Evolutionary conservation across 2,113 vertebrate genomes (phyloP).

Genomic region (Symphodus melops): DNA sequence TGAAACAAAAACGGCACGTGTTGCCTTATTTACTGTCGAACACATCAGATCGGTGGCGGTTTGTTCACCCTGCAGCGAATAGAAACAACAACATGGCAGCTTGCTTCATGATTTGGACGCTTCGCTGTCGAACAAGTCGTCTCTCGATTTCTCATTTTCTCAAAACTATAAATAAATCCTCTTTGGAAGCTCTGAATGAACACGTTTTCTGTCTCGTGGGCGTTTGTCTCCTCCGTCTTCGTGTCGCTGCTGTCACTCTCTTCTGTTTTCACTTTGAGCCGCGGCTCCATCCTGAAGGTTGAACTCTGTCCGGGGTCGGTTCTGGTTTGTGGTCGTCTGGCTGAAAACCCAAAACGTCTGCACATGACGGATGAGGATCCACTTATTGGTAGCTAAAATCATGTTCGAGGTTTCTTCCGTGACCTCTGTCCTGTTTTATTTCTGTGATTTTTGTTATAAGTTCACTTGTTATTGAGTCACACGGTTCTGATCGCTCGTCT

Average conservation of each 20-base stretch:
- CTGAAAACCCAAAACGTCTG: constrained; percentile 28
- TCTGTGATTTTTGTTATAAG: not conserved
- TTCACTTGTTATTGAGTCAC: constrained; percentile 2
- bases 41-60: not conserved
- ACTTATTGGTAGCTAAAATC: constrained; percentile 13
- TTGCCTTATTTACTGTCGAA: constrained; percentile 5
- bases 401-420: constrained; percentile 10
- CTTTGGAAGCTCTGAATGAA: not conserved
- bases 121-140: not conserved
- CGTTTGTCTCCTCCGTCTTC: not conserved
- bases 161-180: not conserved
- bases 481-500: constrained; percentile 9
- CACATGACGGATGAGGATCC: constrained; percentile 34
- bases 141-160: not conserved
- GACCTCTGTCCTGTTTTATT: not conserved
- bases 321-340: constrained; percentile 32
- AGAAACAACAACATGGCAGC: constrained; percentile 8
- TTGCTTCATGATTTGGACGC: not conserved
- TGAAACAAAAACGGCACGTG: constrained; percentile 1
- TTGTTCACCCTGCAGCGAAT: not conserved
- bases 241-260: constrained; percentile 12
- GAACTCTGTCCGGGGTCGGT: constrained; percentile 17
- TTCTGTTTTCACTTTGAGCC: constrained; percentile 28
- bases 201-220: not conserved
- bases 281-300: constrained; percentile 24